Conservation (phyloP, 2,888 invertebrate species). For the Agonopterix subpropinquella region DNA sequence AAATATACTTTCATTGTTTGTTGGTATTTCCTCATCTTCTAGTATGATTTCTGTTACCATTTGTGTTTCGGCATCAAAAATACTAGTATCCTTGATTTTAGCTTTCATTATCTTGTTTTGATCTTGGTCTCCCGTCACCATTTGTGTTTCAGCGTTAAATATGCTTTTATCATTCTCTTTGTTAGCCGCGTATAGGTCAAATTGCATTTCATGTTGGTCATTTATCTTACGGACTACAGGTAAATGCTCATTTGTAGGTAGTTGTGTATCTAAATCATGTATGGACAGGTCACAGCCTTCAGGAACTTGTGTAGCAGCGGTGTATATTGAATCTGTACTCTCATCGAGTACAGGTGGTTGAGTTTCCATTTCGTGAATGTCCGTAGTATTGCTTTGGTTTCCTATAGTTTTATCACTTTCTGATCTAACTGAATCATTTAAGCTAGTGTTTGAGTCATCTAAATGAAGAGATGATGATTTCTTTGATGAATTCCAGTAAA, state of each 20-base stretch:
- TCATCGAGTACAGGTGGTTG: conserved; percentile 29
- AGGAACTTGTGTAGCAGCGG: conserved; percentile 31
- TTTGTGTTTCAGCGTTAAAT: conserved; percentile 27
- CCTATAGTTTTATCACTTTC: conserved; percentile 8
- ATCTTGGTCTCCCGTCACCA: conserved; percentile 18
- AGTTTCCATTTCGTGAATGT: conserved; percentile 39
- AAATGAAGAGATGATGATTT: conserved; percentile 40
- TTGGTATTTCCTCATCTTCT: not conserved
- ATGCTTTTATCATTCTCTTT: conserved; percentile 22
- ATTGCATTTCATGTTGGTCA: conserved; percentile 39
- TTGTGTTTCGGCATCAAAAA: conserved; percentile 24
- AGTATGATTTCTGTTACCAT: not conserved
- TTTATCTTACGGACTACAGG: conserved; percentile 39
- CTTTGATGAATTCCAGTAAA: conserved; percentile 50
- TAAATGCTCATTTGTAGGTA: conserved; percentile 23
- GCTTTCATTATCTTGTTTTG: not conserved
- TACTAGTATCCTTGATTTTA: conserved; percentile 2
- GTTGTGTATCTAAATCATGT: conserved; percentile 18
- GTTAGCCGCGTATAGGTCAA: conserved; percentile 36
- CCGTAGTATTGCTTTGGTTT: conserved; percentile 2
- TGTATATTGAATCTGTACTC: conserved; percentile 35
- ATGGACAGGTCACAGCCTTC: conserved; percentile 6
- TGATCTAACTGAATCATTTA: conserved; percentile 27
- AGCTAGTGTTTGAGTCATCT: conserved; percentile 30
- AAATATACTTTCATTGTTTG: not conserved